phyloP scores from a whole-genome alignment of 2,113 vertebrate genomes.

The Paradoxurus hermaphroditus region DNA sequence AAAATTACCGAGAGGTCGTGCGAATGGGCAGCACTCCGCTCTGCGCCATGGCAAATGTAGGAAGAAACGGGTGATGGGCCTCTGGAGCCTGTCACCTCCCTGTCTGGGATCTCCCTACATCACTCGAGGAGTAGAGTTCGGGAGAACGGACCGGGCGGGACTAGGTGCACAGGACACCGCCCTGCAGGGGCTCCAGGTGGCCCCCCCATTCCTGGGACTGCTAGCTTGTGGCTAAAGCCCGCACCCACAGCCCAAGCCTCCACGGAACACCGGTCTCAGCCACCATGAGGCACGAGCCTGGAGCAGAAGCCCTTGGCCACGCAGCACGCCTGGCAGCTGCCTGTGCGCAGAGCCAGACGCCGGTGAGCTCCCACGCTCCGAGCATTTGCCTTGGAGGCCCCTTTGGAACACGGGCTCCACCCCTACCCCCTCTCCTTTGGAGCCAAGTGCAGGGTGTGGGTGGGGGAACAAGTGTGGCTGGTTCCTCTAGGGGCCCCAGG shows the following conservation, averaged over 20 bases:
- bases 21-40: background rate
- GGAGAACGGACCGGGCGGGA: background rate
- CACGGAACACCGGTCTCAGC: background rate
- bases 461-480: conserved; percentile 50
- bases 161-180: background rate
- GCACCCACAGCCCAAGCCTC: background rate
- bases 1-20: background rate
- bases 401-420: background rate
- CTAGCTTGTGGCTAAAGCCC: background rate
- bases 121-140: background rate
- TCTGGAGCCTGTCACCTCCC: background rate
- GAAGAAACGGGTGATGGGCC: background rate
- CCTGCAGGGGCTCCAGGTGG: background rate
- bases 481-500: conserved; percentile 27
- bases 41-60: background rate
- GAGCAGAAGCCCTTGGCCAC: background rate
- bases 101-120: background rate
- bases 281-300: background rate
- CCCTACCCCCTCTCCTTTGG: background rate
- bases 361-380: background rate
- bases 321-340: background rate
- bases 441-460: background rate
- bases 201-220: background rate
- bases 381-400: background rate
- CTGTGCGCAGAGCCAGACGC: background rate